Base-by-base conservation (phyloP, 2,888 invertebrate genomes). In the Tethea ocularis region DNA sequence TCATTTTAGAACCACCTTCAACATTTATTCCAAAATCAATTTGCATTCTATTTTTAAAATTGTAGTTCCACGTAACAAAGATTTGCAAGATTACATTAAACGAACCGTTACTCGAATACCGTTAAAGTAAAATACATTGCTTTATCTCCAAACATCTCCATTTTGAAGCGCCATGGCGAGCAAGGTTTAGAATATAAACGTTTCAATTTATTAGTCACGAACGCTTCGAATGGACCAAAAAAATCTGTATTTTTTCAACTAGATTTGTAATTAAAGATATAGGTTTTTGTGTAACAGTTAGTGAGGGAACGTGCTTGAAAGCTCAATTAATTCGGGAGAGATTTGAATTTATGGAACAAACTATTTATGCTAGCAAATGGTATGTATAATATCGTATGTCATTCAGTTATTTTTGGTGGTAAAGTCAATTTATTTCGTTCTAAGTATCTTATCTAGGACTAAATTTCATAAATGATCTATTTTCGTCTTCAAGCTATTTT, bases 61-160 rank as follows among this genome's bases (percentile, higher is more conserved):
- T 38, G 36, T 41, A 5, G 15, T 41, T 26, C 41, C 41, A 41
- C 41, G 41, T 41, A n/a, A 41, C 41, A 41, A 41, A n/a, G 38
- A 41, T 41, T 41, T 15, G 7, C 52, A 23, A 51, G 53, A 33
- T 41, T 61, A n/a, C 51, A 57, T 52, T 36, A 17, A 20, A 55
- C 51, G 38, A 22, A 57, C 38, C 33, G 57, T 24, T 13, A 17
- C 51, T 57, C 41, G 23, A 41, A 51, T 38, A 46, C 52, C 52
- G 56, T 58, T 54, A 58, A 56, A 56, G 46, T 56, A 53, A 59
- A 36, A 52, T 55, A 71, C 70, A 72, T 73, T 67, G 68, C 64
- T 61, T 73, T 73, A 66, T 70, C 64, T 66, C 63, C 57, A 61
- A 73, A 72, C 64, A 72, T 70, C 73, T 73, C 70, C 63, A 74